Percentiles rank a stretch among this genome's conserved stretches.
These are phyloP conservation scores for Cnemophilus loriae DNA, from an alignment of 2,113 vertebrate species.

Conservation along the genomic window DNA sequence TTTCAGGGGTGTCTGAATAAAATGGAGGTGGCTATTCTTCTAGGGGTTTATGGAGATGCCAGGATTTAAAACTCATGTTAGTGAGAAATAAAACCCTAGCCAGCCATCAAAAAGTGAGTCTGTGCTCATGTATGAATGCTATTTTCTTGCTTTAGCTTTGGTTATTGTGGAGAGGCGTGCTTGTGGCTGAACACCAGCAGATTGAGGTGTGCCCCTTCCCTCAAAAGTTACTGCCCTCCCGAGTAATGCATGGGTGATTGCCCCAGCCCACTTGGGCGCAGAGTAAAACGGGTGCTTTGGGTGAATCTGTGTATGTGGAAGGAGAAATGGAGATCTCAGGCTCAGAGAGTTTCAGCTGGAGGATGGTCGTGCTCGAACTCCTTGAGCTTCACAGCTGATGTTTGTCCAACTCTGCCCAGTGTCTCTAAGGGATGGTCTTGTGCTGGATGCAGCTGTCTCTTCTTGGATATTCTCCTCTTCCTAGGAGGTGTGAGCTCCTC, in stretches of 20 bases:
- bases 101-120: neutral
- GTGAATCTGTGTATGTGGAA: neutral
- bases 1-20: neutral
- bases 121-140: neutral
- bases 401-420: neutral
- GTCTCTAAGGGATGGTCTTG: neutral
- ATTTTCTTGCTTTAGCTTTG: neutral
- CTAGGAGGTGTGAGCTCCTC: neutral
- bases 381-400: neutral
- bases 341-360: neutral
- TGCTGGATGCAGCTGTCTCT: neutral
- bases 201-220: neutral
- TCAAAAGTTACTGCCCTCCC: neutral
- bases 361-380: neutral
- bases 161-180: too few relatives aligned
- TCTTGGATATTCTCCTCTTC: neutral
- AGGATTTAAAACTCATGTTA: neutral
- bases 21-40: neutral
- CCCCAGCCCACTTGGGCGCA: rapidly evolving
- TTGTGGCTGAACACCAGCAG: rapidly evolving
- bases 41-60: neutral
- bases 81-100: neutral
- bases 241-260: neutral
- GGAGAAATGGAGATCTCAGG: neutral
- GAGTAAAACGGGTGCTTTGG: neutral